phyloP scores from a whole-genome alignment of 2,888 invertebrate genomes.

The Xanthia icteritia region DNA sequence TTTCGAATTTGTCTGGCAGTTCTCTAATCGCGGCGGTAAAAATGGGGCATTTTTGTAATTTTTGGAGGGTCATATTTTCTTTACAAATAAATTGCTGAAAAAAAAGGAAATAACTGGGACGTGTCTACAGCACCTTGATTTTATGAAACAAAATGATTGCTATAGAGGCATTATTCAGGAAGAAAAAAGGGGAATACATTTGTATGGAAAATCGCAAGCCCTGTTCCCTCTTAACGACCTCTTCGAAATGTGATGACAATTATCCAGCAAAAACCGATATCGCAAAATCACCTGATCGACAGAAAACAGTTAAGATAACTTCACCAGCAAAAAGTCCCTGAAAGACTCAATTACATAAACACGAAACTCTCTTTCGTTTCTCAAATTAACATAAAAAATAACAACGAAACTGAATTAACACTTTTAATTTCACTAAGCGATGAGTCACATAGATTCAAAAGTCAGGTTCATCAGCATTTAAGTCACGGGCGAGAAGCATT shows the following conservation, averaged over 20 bases:
- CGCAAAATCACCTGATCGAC: neutral
- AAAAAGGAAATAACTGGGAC: no score
- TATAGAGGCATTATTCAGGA: no score
- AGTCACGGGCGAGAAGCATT: slow-evolving; percentile 60
- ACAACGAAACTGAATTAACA: slow-evolving; percentile 51
- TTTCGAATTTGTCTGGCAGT: no score
- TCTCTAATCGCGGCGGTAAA: no score
- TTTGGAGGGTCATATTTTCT: no score
- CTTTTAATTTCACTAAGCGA: slow-evolving; percentile 65
- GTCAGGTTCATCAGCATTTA: slow-evolving; percentile 44
- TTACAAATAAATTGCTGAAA: no score
- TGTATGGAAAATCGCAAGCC: no score
- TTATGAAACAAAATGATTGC: no score
- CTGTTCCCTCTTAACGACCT: neutral
- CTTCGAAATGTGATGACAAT: neutral
- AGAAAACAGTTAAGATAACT: neutral
- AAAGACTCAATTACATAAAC: slow-evolving; percentile 39
- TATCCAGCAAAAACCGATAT: neutral
- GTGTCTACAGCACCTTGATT: no score
- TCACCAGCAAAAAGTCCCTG: slow-evolving; percentile 1
- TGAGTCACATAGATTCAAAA: slow-evolving; percentile 59
- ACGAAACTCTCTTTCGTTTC: slow-evolving; percentile 33
- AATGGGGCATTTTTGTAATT: no score
- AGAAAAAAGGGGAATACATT: no score
- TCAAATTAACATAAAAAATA: slow-evolving; percentile 48